A percentile compares a stretch with the other conserved stretches of the same genome.
phyloP scores from a whole-genome alignment of 2,888 invertebrate species.

The Agrotis puta region DNA sequence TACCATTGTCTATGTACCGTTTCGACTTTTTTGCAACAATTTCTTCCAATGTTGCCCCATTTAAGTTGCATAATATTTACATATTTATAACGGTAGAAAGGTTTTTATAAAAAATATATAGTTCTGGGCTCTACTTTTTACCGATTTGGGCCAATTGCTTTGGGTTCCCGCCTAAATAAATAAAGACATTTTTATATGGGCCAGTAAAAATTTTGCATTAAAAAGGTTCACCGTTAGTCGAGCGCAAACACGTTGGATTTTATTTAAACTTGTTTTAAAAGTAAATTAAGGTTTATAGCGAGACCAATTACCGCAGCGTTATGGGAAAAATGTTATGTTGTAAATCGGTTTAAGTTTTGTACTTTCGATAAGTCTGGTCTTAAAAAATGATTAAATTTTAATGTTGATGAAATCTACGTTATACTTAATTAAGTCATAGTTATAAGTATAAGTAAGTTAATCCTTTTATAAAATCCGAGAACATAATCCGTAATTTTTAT shows the following conservation, averaged over 20 bases:
- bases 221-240: conserved; percentile 72
- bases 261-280: conserved; percentile 58
- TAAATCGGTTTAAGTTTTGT: conserved; percentile 28
- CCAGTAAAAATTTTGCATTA: conserved; percentile 63
- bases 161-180: conserved; percentile 80
- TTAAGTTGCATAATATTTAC: conserved; percentile 75
- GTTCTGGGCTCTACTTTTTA: conserved; percentile 88
- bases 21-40: conserved; percentile 74
- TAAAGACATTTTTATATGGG: conserved; percentile 85
- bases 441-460: not conserved
- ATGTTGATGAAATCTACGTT: too few species aligned
- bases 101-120: conserved; percentile 74
- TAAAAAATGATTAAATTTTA: not conserved
- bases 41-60: conserved; percentile 71
- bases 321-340: conserved; percentile 40
- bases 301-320: conserved; percentile 60
- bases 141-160: conserved; percentile 81
- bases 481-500: not conserved
- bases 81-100: conserved; percentile 68
- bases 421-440: too few species aligned
- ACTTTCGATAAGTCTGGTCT: conserved; percentile 10
- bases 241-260: conserved; percentile 60
- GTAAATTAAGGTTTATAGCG: conserved; percentile 66
- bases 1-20: conserved; percentile 70
- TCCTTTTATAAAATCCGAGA: not conserved